Percentiles rank a stretch among this genome's conserved stretches.
Conservation (phyloP, 2,797 vertebrate genomes). For the Spea hammondii region DNA sequence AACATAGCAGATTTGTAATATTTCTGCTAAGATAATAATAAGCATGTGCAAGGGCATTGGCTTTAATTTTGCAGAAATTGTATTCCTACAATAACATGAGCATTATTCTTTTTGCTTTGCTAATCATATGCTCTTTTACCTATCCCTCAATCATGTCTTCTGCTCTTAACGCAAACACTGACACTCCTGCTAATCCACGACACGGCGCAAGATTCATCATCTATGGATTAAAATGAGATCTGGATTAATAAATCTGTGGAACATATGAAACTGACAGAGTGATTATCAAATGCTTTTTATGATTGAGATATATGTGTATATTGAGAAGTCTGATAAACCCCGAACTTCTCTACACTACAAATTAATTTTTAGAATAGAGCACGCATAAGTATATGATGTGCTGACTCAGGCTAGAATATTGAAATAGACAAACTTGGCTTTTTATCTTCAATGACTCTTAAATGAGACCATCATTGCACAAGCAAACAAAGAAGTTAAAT, state of each 20-base stretch:
- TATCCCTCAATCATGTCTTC: not conserved
- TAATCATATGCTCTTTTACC: not conserved
- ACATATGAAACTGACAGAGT: not conserved
- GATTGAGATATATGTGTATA: not conserved
- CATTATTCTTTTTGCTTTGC: conserved; percentile 1
- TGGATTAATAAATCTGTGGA: not conserved
- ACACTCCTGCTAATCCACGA: not conserved
- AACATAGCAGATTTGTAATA: not conserved
- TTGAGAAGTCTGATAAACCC: not conserved
- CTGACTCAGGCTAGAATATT: conserved; percentile 34
- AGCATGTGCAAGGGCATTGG: not conserved
- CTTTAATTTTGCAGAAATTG: not conserved
- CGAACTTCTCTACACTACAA: conserved; percentile 1
- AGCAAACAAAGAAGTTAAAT: conserved; percentile 54
- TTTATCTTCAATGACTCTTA: conserved; percentile 51
- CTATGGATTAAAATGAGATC: not conserved
- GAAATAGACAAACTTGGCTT: conserved; percentile 42
- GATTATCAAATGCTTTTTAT: not conserved
- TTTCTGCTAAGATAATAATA: not conserved
- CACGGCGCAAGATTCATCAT: not conserved
- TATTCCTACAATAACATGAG: not conserved
- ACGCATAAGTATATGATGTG: conserved; percentile 18
- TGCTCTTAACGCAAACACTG: not conserved
- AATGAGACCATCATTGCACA: conserved; percentile 47
- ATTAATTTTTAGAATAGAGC: not conserved